Percentiles rank a stretch among this genome's conserved stretches.
Evolutionary conservation across 2,888 invertebrate species (phyloP).

Genomic region (Sericinus montela): DNA sequence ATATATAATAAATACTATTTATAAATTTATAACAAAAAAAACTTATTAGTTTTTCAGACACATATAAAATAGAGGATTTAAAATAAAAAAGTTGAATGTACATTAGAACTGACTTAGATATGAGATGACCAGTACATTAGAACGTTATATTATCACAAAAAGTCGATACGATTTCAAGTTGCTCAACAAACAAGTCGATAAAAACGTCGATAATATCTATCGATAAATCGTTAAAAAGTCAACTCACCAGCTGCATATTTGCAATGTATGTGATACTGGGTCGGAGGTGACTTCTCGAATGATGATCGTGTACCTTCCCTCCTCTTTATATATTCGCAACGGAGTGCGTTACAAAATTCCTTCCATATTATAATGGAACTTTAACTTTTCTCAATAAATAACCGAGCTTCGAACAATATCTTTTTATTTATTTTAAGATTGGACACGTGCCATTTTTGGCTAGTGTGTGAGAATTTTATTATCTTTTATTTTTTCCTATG

Average conservation of each 20-base stretch:
- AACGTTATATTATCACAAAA: neutral
- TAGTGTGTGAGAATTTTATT: neutral
- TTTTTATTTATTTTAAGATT: constrained; percentile 29
- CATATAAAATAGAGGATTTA: neutral
- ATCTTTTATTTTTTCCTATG: neutral
- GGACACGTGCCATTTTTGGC: neutral
- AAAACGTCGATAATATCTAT: constrained; percentile 17
- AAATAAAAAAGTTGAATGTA: too few relatives aligned
- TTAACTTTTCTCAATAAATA: constrained; percentile 56
- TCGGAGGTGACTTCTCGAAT: constrained; percentile 65
- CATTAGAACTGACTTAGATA: too few relatives aligned
- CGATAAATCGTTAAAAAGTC: constrained; percentile 19
- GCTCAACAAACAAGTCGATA: constrained; percentile 1
- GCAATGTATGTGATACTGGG: constrained; percentile 37
- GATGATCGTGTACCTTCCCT: constrained; percentile 38
- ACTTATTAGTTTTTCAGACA: neutral
- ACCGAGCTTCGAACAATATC: constrained; percentile 42
- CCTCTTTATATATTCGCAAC: constrained; percentile 53
- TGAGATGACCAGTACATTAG: neutral
- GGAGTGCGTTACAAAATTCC: constrained; percentile 58
- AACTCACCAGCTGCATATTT: constrained; percentile 70
- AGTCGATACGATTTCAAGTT: neutral
- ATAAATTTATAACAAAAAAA: neutral
- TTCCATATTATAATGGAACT: constrained; percentile 56
- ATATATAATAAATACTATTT: too few relatives aligned